Conservation (phyloP, 2,888 invertebrate species). For the Drosophila colorata region DNA sequence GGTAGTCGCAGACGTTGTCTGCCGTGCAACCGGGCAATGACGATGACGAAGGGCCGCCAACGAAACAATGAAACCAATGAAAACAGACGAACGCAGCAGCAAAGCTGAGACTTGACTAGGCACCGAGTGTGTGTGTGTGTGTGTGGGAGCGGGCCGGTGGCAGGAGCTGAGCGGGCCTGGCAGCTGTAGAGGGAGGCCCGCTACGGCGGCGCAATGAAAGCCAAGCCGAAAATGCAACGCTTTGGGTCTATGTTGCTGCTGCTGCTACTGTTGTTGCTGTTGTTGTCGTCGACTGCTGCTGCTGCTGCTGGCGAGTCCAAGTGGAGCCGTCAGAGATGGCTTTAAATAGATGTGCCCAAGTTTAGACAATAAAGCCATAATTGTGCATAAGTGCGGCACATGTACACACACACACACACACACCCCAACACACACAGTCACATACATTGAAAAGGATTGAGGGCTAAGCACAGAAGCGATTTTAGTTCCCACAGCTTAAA, state of each 20-base stretch:
- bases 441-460: constrained; percentile 19
- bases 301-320: constrained; percentile 32
- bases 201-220: constrained; percentile 80
- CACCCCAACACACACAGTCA: constrained; percentile 13
- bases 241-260: constrained; percentile 49
- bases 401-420: constrained; percentile 16
- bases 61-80: constrained; percentile 70
- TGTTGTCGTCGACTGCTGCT: constrained; percentile 7
- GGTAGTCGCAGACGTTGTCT: constrained; percentile 39
- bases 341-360: constrained; percentile 81
- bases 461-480: constrained; percentile 18
- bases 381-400: constrained; percentile 75
- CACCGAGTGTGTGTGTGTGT: background rate
- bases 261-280: background rate
- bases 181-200: constrained; percentile 34
- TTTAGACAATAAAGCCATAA: constrained; percentile 80
- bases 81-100: constrained; percentile 25
- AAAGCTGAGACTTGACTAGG: constrained; percentile 41
- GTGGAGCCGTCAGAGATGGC: constrained; percentile 59
- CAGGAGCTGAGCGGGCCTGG: background rate
- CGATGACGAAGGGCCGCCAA: constrained; percentile 82
- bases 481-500: constrained; percentile 52
- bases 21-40: constrained; percentile 36
- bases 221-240: constrained; percentile 81
- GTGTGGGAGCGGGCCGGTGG: background rate